Percentiles rank a stretch among this genome's conserved stretches.
Evolutionary conservation across 2,113 vertebrate species (phyloP).

Genomic region (Daphoenositta chrysoptera): DNA sequence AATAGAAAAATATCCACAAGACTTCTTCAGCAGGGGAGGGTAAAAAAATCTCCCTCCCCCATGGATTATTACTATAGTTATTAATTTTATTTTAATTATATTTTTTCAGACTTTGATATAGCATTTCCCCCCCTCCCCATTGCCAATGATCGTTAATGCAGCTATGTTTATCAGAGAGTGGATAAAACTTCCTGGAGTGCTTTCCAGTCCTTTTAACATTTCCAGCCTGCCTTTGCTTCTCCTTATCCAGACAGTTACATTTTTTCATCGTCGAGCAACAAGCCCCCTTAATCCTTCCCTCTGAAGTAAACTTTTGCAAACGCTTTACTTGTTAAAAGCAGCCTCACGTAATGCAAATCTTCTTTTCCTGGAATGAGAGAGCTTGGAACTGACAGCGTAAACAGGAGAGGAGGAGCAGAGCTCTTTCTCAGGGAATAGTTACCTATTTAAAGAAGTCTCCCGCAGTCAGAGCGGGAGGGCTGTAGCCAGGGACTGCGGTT

Average conservation of each 20-base stretch:
- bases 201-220: not conserved
- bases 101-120: not conserved
- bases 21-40: not conserved
- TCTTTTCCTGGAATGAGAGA: not conserved
- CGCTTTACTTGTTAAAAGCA: not conserved
- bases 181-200: not conserved
- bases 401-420: not conserved
- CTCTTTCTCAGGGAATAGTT: not conserved
- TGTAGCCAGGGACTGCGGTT: not conserved
- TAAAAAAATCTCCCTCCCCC: not conserved
- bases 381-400: not conserved
- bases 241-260: not conserved
- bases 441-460: slow-evolving; percentile 21
- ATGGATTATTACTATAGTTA: fast-evolving
- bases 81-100: not conserved
- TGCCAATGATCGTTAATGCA: not conserved
- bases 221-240: not conserved
- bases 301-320: not conserved
- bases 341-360: not conserved
- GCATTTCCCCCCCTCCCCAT: fast-evolving
- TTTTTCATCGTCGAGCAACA: fast-evolving
- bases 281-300: not conserved
- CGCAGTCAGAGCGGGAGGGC: not conserved
- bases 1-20: not conserved
- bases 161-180: not conserved